A percentile compares a stretch with the other conserved stretches of the same genome.
phyloP scores from a whole-genome alignment of 35 echinoderm and acorn worm species.

The Hemicentrotus pulcherrimus region DNA sequence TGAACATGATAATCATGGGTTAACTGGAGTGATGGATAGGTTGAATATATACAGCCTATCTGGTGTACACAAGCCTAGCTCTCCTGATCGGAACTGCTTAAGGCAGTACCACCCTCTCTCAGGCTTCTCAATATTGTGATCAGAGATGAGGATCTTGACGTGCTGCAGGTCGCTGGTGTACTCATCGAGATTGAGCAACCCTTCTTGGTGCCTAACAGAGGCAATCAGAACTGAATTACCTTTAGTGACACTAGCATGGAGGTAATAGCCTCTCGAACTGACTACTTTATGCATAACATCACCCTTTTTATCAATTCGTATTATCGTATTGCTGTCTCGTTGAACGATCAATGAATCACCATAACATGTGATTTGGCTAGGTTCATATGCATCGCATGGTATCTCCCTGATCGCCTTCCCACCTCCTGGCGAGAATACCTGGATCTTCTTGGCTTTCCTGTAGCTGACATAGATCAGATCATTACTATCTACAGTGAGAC shows the following conservation, averaged over 20 bases:
- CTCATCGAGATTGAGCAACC: background rate
- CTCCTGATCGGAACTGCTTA: background rate
- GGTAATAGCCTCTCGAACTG: background rate
- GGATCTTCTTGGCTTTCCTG: constrained; percentile 19
- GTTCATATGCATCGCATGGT: constrained; percentile 24
- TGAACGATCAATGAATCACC: no score
- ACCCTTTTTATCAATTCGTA: no score
- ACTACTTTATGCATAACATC: background rate
- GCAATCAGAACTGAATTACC: background rate
- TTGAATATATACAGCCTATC: constrained; percentile 27
- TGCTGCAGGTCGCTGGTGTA: background rate
- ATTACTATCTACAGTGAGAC: background rate
- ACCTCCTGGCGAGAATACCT: background rate
- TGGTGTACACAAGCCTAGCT: background rate
- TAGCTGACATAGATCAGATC: background rate
- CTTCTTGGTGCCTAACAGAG: background rate
- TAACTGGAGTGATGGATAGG: background rate
- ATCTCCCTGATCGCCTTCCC: constrained; percentile 13
- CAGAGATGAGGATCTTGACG: background rate
- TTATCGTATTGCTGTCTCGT: no score
- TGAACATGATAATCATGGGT: background rate
- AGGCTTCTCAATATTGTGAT: background rate
- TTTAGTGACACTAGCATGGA: background rate
- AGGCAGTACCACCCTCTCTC: constrained; percentile 1
- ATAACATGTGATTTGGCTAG: background rate